A percentile compares a stretch with the other conserved stretches of the same genome.
These are phyloP conservation scores for Microplitis deprimator DNA, from an alignment of 2,888 invertebrate species.

Conservation along the genomic window DNA sequence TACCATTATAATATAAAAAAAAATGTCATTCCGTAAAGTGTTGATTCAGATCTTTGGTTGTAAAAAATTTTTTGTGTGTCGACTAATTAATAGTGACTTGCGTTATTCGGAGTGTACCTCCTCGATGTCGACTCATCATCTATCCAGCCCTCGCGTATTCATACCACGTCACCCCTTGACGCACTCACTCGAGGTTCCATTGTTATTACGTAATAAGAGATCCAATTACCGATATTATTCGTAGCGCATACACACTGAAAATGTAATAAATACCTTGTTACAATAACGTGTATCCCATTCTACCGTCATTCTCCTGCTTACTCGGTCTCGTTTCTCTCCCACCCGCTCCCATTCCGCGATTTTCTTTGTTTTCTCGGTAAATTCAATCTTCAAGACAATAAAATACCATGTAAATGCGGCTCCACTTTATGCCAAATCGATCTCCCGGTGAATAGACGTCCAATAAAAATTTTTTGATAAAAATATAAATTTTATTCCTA, in stretches of 20 bases:
- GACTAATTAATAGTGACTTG: slow-evolving; percentile 26
- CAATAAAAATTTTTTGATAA: neutral
- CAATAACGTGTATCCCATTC: slow-evolving; percentile 25
- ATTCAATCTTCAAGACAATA: neutral
- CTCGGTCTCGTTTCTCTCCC: neutral
- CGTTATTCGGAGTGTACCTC: neutral
- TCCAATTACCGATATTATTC: slow-evolving; percentile 45
- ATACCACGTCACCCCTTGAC: slow-evolving; percentile 32
- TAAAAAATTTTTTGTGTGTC: neutral
- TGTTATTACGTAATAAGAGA: slow-evolving; percentile 44
- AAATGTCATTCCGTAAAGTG: too few species aligned
- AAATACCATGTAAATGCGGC: neutral
- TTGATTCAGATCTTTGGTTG: too few species aligned
- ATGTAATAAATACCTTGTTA: slow-evolving; percentile 36
- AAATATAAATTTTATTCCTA: neutral
- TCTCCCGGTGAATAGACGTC: neutral
- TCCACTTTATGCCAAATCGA: neutral
- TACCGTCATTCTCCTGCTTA: neutral
- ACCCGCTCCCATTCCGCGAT: neutral
- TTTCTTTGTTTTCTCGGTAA: neutral
- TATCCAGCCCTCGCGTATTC: slow-evolving; percentile 30
- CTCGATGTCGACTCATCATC: slow-evolving; percentile 19
- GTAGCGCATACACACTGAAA: slow-evolving; percentile 25
- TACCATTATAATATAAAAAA: too few species aligned
- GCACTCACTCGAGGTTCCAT: slow-evolving; percentile 33